phyloP scores from a whole-genome alignment of 2,797 vertebrate genomes.

The Mus caroli region DNA sequence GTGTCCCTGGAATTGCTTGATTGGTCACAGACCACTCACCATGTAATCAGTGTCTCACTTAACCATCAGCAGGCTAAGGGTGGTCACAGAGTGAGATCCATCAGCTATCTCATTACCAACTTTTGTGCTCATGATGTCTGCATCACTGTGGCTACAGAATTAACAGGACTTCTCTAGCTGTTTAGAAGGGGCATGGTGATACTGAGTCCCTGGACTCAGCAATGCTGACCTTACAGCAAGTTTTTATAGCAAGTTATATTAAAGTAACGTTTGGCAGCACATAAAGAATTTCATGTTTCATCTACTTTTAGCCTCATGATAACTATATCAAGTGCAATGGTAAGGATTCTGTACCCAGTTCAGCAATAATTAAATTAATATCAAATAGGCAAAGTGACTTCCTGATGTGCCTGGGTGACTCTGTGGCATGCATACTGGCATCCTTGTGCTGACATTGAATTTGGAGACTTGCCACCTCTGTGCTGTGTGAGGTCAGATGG shows the following conservation, averaged over 20 bases:
- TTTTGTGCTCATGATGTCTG: rapidly evolving
- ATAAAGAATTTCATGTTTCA: neutral
- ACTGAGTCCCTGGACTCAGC: neutral
- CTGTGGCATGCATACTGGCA: rapidly evolving
- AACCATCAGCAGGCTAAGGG: neutral
- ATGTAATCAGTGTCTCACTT: neutral
- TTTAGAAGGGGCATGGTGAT: neutral
- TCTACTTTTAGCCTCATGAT: neutral
- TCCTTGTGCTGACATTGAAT: rapidly evolving
- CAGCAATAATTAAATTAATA: neutral
- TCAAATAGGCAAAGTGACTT: neutral
- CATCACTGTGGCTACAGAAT: no score
- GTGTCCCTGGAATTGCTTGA: neutral
- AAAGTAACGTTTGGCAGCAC: neutral
- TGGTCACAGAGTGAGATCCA: neutral
- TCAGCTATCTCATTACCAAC: rapidly evolving
- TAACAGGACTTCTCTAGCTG: neutral
- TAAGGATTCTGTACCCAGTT: neutral
- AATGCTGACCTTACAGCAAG: neutral
- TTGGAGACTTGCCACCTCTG: no score
- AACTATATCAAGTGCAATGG: neutral
- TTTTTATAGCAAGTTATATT: neutral
- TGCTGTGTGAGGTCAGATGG: neutral
- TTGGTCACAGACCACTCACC: no score
- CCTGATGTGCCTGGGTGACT: neutral